Evolutionary conservation across 2,797 vertebrate species (phyloP).

Genomic region (Anas georgica): DNA sequence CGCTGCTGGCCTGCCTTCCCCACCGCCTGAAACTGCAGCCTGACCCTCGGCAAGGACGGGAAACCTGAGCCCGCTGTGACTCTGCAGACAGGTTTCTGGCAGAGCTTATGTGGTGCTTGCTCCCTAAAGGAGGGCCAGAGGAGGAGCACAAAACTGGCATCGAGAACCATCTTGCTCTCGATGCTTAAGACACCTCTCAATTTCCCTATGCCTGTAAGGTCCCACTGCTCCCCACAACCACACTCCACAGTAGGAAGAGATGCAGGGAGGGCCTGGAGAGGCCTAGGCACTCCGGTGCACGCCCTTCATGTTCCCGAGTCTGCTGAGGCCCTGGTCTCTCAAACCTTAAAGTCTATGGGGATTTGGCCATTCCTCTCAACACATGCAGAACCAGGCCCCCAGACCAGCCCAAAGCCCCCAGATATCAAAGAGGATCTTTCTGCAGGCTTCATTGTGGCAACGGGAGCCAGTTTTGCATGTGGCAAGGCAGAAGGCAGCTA

Average conservation of each 20-base stretch:
- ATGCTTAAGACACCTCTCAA: neutral
- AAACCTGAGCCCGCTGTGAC: neutral
- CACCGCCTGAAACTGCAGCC: neutral
- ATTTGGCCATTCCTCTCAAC: neutral
- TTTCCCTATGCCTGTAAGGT: neutral
- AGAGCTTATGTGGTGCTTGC: neutral
- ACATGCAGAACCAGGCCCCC: neutral
- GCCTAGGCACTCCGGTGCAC: neutral
- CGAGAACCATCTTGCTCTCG: neutral
- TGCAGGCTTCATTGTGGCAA: neutral
- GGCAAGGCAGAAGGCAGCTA: neutral
- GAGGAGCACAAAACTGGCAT: too few relatives aligned
- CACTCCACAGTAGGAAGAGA: neutral
- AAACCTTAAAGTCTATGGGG: neutral
- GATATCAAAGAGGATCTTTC: neutral
- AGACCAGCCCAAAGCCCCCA: neutral
- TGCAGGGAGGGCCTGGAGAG: neutral
- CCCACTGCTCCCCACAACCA: neutral
- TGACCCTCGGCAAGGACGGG: neutral
- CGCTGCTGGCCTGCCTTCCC: neutral
- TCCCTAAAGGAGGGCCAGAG: neutral
- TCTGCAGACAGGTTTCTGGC: neutral
- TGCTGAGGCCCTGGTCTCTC: neutral
- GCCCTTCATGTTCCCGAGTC: neutral
- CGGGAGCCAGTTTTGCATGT: neutral